These are phyloP conservation scores for Erebia ligea DNA, from an alignment of 2,888 invertebrate genomes.

Conservation along the genomic window DNA sequence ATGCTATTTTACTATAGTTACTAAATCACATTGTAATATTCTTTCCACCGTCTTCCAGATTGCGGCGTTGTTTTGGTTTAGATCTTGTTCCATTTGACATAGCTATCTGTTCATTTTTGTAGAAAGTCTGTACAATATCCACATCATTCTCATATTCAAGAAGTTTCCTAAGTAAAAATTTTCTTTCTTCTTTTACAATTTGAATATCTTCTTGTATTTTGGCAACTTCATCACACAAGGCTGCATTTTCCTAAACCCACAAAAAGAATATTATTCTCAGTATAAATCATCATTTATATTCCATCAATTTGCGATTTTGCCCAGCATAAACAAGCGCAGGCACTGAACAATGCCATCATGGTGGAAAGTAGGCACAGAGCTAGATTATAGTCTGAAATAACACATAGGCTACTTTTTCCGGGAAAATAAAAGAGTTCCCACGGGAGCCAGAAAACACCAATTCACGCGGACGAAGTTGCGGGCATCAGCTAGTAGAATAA, in stretches of 20 bases:
- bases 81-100: slow-evolving; percentile 58
- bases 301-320: too few species aligned
- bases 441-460: too few species aligned
- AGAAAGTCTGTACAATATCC: slow-evolving; percentile 54
- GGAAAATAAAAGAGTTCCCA: too few species aligned
- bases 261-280: background rate
- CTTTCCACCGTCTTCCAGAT: slow-evolving; percentile 59
- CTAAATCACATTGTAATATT: slow-evolving; percentile 23
- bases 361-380: too few species aligned
- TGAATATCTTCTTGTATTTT: slow-evolving; percentile 92
- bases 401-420: too few species aligned
- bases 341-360: too few species aligned
- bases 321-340: too few species aligned
- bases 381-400: too few species aligned
- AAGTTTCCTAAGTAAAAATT: slow-evolving; percentile 90
- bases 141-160: slow-evolving; percentile 85
- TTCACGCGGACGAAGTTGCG: too few species aligned
- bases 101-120: slow-evolving; percentile 52
- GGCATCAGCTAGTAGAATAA: too few species aligned
- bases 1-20: background rate
- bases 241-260: slow-evolving; percentile 88
- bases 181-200: slow-evolving; percentile 91
- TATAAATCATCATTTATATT: background rate
- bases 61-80: slow-evolving; percentile 64
- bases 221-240: slow-evolving; percentile 94